Percentiles rank a stretch among this genome's conserved stretches.
phyloP scores from a whole-genome alignment of 2,113 vertebrate species.

The Motacilla alba region DNA sequence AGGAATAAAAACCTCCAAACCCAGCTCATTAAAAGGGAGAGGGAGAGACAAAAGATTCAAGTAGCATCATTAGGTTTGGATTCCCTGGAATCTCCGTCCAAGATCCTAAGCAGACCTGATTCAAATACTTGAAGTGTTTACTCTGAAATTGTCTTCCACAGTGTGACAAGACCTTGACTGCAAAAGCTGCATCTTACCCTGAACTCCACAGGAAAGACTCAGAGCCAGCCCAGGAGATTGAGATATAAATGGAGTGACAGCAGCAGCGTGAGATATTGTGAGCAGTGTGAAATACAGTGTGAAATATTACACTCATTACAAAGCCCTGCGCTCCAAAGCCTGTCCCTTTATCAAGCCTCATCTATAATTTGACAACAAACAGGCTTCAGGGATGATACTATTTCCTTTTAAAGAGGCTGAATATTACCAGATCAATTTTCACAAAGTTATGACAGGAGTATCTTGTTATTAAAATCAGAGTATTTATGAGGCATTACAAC shows the following conservation, averaged over 20 bases:
- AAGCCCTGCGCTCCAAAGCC: neutral
- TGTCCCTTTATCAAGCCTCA: neutral
- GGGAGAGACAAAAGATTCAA: neutral
- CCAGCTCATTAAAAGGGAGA: neutral
- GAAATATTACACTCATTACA: constrained; percentile 50
- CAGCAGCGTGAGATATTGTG: neutral
- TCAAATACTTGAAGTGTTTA: neutral
- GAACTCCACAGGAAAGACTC: neutral
- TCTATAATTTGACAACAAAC: constrained; percentile 31
- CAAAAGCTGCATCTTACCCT: neutral
- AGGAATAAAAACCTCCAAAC: neutral
- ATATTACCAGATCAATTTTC: neutral
- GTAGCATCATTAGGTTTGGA: neutral
- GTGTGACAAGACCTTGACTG: neutral
- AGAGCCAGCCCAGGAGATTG: neutral
- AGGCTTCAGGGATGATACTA: neutral
- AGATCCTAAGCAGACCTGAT: neutral
- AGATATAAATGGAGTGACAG: constrained; percentile 26
- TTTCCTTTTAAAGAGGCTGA: neutral
- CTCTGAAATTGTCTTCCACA: neutral
- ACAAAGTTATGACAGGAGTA: neutral
- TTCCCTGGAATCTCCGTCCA: neutral
- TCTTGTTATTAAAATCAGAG: neutral
- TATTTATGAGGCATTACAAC: neutral
- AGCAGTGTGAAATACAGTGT: constrained; percentile 34